Percentiles rank a stretch among this genome's conserved stretches.
These are phyloP conservation scores for Lagodon rhomboides DNA, from an alignment of 2,797 vertebrate genomes.

Conservation along the genomic window DNA sequence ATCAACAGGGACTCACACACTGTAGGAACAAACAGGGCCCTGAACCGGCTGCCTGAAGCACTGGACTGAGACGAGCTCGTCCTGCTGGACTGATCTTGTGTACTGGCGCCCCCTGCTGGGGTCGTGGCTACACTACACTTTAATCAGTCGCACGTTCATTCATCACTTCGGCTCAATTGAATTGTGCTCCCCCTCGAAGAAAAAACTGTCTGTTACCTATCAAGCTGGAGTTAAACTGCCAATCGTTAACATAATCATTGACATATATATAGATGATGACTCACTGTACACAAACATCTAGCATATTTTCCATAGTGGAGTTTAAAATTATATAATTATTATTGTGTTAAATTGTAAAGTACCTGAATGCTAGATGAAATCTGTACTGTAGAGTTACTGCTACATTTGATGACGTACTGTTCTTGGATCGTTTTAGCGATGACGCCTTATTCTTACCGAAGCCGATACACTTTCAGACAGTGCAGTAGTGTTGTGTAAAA, in stretches of 20 bases:
- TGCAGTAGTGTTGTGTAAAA: background rate
- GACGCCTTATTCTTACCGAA: slow-evolving; percentile 19
- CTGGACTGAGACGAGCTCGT: slow-evolving; percentile 35
- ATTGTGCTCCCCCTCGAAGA: slow-evolving; percentile 4
- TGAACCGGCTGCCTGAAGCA: slow-evolving; percentile 28
- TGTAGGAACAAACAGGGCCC: slow-evolving; percentile 6
- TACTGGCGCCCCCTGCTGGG: slow-evolving; percentile 73
- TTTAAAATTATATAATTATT: background rate
- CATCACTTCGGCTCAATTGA: slow-evolving; percentile 7
- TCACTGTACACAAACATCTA: background rate
- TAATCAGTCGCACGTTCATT: background rate
- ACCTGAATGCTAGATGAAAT: slow-evolving; percentile 22
- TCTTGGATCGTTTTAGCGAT: background rate
- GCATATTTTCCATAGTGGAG: background rate
- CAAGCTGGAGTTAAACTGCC: slow-evolving; percentile 20
- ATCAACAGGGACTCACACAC: slow-evolving; percentile 39
- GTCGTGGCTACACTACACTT: slow-evolving; percentile 36
- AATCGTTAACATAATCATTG: background rate
- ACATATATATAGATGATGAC: background rate
- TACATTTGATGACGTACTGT: slow-evolving; percentile 8
- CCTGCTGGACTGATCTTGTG: slow-evolving; percentile 33
- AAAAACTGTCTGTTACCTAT: background rate
- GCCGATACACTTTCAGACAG: slow-evolving; percentile 6
- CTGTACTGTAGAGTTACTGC: slow-evolving; percentile 10
- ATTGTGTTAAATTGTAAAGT: slow-evolving; percentile 8